Evolutionary conservation across 2,888 invertebrate species (phyloP).

Genomic region (Atethmia centrago): DNA sequence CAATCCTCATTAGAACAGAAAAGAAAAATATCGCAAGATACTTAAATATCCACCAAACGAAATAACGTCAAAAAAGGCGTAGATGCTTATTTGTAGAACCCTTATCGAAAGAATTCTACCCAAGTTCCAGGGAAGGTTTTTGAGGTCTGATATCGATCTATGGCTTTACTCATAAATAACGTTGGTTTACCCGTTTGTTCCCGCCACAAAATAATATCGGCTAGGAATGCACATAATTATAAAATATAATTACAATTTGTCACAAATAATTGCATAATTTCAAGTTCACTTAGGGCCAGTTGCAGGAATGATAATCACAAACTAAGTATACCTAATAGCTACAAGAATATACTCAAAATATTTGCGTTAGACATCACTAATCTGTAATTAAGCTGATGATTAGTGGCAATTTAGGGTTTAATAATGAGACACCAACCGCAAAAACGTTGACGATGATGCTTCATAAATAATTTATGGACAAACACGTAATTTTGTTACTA

Average conservation of each 20-base stretch:
- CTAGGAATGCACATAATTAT: background rate
- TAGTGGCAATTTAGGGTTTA: constrained; percentile 47
- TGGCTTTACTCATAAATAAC: background rate
- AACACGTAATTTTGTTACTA: constrained; percentile 32
- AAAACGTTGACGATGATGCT: constrained; percentile 58
- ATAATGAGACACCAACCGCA: constrained; percentile 45
- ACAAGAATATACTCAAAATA: constrained; percentile 25
- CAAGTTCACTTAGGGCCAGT: constrained; percentile 18
- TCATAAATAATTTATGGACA: constrained; percentile 40
- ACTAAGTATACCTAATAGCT: constrained; percentile 7
- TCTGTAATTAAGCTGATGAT: constrained; percentile 28
- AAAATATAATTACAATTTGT: background rate
- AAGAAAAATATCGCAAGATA: background rate
- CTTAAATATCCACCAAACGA: background rate
- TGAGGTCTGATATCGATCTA: background rate
- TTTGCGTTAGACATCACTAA: constrained; percentile 29
- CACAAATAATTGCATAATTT: constrained; percentile 20
- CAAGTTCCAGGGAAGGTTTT: no score
- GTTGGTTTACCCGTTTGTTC: background rate
- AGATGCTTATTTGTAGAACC: background rate
- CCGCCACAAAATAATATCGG: background rate
- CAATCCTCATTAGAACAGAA: background rate
- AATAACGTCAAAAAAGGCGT: background rate
- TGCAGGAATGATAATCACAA: constrained; percentile 23
- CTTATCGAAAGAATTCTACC: background rate